phyloP scores from a whole-genome alignment of 2,888 invertebrate species.

The Ditula angustiorana region DNA sequence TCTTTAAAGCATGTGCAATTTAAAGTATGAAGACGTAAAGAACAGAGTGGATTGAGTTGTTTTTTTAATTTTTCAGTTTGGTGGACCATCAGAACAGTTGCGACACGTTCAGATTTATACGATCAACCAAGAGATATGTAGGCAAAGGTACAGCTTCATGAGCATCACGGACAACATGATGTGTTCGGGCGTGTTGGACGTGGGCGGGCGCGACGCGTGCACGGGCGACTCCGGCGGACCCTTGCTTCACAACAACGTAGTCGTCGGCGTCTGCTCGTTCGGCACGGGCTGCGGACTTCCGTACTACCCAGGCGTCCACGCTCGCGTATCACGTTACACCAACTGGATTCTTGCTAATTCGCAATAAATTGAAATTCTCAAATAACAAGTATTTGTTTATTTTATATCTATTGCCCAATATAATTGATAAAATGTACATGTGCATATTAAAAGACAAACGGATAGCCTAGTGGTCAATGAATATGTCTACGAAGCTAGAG shows the following conservation, averaged over 20 bases:
- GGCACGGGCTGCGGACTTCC: slow-evolving; percentile 49
- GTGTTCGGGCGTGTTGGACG: slow-evolving; percentile 53
- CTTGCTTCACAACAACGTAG: slow-evolving; percentile 51
- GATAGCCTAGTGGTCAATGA: too few relatives aligned
- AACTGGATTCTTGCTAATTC: too few relatives aligned
- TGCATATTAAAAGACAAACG: too few relatives aligned
- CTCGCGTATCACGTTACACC: slow-evolving; percentile 48
- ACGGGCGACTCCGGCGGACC: slow-evolving; percentile 57
- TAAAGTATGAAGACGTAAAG: too few relatives aligned
- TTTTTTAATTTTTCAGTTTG: slow-evolving; percentile 3
- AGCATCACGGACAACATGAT: slow-evolving; percentile 54
- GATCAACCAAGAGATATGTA: slow-evolving; percentile 51
- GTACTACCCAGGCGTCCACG: slow-evolving; percentile 52
- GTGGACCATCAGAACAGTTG: slow-evolving; percentile 49
- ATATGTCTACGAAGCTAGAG: too few relatives aligned
- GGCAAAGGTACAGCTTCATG: slow-evolving; percentile 46
- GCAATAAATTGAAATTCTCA: too few relatives aligned
- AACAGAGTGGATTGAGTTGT: background rate
- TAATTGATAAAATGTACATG: too few relatives aligned
- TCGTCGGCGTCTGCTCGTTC: slow-evolving; percentile 55
- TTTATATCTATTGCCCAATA: too few relatives aligned
- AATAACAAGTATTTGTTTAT: too few relatives aligned
- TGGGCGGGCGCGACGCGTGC: slow-evolving; percentile 56
- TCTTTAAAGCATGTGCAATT: too few relatives aligned
- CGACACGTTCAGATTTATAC: slow-evolving; percentile 57